Conservation (phyloP, 2,797 vertebrate genomes). For the Microctenopoma steveboyesi region DNA sequence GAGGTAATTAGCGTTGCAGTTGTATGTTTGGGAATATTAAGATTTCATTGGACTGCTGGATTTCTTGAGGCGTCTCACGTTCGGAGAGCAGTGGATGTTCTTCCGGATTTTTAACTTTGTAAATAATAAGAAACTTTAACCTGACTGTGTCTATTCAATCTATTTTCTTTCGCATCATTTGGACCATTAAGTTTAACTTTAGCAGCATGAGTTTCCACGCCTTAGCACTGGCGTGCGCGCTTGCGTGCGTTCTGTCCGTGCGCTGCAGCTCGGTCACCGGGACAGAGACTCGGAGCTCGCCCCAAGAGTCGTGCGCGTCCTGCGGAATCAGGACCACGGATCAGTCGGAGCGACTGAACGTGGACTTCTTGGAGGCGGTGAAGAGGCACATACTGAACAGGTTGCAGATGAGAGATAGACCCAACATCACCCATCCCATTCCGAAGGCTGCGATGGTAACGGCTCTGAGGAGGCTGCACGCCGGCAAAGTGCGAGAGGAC, state of each 20-base stretch:
- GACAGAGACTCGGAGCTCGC: slow-evolving; percentile 74
- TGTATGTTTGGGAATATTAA: slow-evolving; percentile 54
- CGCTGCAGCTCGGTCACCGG: slow-evolving; percentile 76
- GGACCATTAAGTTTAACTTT: slow-evolving; percentile 28
- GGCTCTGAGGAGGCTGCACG: slow-evolving; percentile 95
- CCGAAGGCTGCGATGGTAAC: slow-evolving; percentile 97
- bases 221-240: slow-evolving; percentile 61
- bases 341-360: slow-evolving; percentile 87
- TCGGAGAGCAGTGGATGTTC: slow-evolving; percentile 45
- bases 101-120: slow-evolving; percentile 34
- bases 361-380: slow-evolving; percentile 95
- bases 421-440: slow-evolving; percentile 97
- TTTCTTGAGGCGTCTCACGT: slow-evolving; percentile 21
- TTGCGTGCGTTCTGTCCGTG: slow-evolving; percentile 75
- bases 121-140: slow-evolving; percentile 26
- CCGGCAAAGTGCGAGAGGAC: slow-evolving; percentile 94
- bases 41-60: slow-evolving; percentile 41
- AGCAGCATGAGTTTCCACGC: slow-evolving; percentile 75
- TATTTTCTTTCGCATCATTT: neutral
- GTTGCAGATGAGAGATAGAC: slow-evolving; percentile 93
- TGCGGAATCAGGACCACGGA: slow-evolving; percentile 89
- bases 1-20: slow-evolving; percentile 30
- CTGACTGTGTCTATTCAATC: neutral
- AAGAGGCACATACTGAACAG: slow-evolving; percentile 96
- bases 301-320: slow-evolving; percentile 90